Base-by-base conservation (phyloP, 2,888 invertebrate species). In the Prosopocoilus inquinatus region DNA sequence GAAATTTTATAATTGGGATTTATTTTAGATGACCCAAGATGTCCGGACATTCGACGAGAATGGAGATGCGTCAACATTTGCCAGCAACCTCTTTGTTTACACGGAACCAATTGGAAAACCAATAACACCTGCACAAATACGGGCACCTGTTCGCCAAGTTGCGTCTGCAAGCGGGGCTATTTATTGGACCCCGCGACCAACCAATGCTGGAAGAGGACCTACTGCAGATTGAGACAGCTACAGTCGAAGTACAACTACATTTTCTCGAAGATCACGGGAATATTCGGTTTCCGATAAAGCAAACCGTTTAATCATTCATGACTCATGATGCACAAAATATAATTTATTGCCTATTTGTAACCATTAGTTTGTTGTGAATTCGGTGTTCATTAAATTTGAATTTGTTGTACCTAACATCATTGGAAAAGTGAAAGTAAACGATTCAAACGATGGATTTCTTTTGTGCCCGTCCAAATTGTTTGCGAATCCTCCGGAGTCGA, bases 121-220 rank as follows among this genome's bases (percentile, higher is more conserved):
- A 57, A 48, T 45, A 41, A 16, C 9, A 46, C 39, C n/a, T 57
- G 57, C 15, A 11, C 11, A n/a, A 11, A 13, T n/a, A 20, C 49
- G n/a, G 16, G 45, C 1, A 33, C 44, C 9, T 57, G 57, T 32
- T 33, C 11, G 11, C 39, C 57, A 9, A 36, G 39, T n/a, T 57
- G 57, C 20, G 49, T 50, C 13, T 57, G 57, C 32, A 48, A 38
- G 39, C 13, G 32, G 7, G 52, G 49, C 3, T 57, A 49, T 20
- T 32, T 57, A 33, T 46, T 57, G 28, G 57, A 57, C 53, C 53
- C 53, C 2, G 16, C 41, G 39, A 53, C 38, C 11, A 36, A 49
- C 20, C 45, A 57, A 38, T 57, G 57, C 33, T 57, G 57, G 57
- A 51, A 51, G 8, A 45, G 38, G 12, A 13, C 49, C 4, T 57